These are phyloP conservation scores for Autographa pulchrina DNA, from an alignment of 2,888 invertebrate genomes.

Conservation along the genomic window DNA sequence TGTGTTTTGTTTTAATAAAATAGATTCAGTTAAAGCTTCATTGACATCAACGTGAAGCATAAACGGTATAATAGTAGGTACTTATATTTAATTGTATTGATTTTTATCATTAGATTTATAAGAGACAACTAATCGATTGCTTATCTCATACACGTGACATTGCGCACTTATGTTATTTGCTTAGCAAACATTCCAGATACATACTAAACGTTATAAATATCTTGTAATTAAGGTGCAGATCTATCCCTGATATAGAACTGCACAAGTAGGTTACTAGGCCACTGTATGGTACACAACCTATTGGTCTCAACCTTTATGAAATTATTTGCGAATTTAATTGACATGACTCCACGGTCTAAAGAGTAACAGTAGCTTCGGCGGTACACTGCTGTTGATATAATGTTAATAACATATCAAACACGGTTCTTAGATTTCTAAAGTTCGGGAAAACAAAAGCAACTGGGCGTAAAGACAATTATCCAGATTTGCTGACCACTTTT, in stretches of 20 bases:
- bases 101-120: not conserved
- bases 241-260: constrained; percentile 25
- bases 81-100: not conserved
- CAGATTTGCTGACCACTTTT: not conserved
- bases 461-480: not conserved
- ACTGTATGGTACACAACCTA: constrained; percentile 20
- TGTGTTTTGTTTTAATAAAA: not conserved
- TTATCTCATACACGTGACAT: constrained; percentile 2
- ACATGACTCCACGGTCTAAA: constrained; percentile 7
- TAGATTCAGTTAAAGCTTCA: not conserved
- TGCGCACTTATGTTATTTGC: not conserved
- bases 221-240: constrained; percentile 11
- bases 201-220: constrained; percentile 19
- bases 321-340: no score
- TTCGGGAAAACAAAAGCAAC: not conserved
- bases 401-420: no score
- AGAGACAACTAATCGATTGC: not conserved
- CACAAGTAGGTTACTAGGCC: constrained; percentile 40
- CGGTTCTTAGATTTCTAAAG: not conserved
- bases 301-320: constrained; percentile 18
- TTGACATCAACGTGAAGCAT: no score
- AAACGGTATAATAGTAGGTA: not conserved
- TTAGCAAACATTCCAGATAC: not conserved
- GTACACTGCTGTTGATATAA: not conserved
- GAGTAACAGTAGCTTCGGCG: not conserved